phyloP scores from a whole-genome alignment of 1,140 invertebrate genomes.

The Mamestra configurata region DNA sequence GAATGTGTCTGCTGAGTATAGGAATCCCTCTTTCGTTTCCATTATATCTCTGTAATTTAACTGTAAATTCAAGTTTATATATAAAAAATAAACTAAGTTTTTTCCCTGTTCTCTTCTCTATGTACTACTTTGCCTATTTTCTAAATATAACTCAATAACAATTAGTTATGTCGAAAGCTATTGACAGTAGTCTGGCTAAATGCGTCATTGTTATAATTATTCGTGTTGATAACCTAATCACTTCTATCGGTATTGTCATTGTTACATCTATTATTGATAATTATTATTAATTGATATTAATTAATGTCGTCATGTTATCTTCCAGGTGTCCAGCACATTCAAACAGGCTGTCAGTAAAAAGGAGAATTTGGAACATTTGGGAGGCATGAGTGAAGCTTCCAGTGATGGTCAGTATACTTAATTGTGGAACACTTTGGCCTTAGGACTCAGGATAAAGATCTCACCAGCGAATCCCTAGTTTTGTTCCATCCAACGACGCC shows the following conservation, averaged over 20 bases:
- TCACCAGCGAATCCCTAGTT: too few relatives aligned
- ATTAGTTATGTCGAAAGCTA: neutral
- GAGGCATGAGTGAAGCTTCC: conserved; percentile 98
- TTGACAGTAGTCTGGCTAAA: neutral
- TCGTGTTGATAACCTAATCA: conserved; percentile 4
- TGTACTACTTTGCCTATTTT: neutral
- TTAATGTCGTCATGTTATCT: neutral
- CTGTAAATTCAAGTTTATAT: too few relatives aligned
- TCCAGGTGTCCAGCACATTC: conserved; percentile 93
- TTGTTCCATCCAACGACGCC: too few relatives aligned
- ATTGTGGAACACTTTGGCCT: too few relatives aligned
- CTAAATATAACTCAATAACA: neutral
- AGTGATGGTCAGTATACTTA: conserved; percentile 90
- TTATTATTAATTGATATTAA: neutral
- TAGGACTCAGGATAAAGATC: too few relatives aligned
- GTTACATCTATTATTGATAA: too few relatives aligned
- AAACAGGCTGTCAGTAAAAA: conserved; percentile 97
- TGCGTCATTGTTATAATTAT: neutral
- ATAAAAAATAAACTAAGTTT: too few relatives aligned
- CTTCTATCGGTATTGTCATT: too few relatives aligned
- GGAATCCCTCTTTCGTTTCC: too few relatives aligned
- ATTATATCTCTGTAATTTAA: too few relatives aligned
- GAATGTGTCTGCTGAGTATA: too few relatives aligned
- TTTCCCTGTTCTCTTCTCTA: too few relatives aligned
- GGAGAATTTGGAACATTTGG: conserved; percentile 96